Percentiles rank a stretch among this genome's conserved stretches.
Conservation (phyloP, 2,113 vertebrate species). For the Anguilla japonica region DNA sequence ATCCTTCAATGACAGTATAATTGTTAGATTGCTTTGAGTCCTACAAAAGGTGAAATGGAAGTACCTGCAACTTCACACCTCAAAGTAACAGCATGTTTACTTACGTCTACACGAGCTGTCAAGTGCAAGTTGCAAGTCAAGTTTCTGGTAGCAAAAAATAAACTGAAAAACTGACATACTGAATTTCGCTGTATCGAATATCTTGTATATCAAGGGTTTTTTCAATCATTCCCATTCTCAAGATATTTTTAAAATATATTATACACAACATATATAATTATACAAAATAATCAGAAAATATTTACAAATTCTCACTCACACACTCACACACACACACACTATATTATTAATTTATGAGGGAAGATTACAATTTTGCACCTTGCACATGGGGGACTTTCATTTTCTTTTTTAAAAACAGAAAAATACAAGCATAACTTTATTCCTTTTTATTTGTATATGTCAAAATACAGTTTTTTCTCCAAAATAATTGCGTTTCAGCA, state of each 20-base stretch:
- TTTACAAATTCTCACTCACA: neutral
- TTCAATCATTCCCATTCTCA: too few relatives aligned
- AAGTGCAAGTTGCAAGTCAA: neutral
- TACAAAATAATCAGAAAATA: neutral
- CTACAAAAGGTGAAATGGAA: neutral
- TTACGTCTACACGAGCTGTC: neutral
- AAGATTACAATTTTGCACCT: neutral
- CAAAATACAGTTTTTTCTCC: conserved; percentile 84
- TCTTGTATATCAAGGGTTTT: too few relatives aligned
- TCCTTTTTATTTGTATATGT: conserved; percentile 85
- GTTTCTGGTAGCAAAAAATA: too few relatives aligned
- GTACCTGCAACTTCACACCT: neutral
- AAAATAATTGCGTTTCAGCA: conserved; percentile 79
- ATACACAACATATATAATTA: neutral
- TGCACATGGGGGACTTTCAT: neutral
- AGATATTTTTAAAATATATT: too few relatives aligned
- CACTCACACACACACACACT: neutral
- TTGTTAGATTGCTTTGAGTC: neutral
- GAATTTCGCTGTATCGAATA: too few relatives aligned
- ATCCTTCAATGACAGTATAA: neutral
- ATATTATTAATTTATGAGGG: neutral
- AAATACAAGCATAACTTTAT: conserved; percentile 76
- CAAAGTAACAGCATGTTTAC: neutral
- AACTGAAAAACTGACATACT: too few relatives aligned
- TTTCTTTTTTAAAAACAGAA: neutral